A percentile compares a stretch with the other conserved stretches of the same genome.
phyloP scores from a whole-genome alignment of 2,113 vertebrate species.

The Phrynosoma blainvillii region DNA sequence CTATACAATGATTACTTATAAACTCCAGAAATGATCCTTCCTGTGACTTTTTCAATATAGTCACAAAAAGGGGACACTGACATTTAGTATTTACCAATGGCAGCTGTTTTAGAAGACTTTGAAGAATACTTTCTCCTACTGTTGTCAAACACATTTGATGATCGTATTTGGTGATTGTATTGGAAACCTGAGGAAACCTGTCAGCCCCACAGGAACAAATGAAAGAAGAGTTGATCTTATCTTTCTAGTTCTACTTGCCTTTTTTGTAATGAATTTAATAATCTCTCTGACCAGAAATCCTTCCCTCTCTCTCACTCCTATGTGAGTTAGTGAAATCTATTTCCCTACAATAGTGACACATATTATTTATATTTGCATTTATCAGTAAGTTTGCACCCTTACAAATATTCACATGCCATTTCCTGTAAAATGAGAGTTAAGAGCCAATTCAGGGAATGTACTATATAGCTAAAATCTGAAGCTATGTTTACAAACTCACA shows the following conservation, averaged over 20 bases:
- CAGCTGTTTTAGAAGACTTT: not conserved
- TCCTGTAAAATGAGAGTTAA: constrained; percentile 52
- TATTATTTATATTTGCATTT: constrained; percentile 54
- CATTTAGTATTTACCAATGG: constrained; percentile 2
- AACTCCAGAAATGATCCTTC: not conserved
- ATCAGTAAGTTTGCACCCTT: constrained; percentile 35
- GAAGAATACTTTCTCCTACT: constrained; percentile 1
- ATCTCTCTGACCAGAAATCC: not conserved
- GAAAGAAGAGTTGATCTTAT: constrained; percentile 20
- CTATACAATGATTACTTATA: not conserved
- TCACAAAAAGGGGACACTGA: not conserved
- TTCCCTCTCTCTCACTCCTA: not conserved
- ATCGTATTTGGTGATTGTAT: constrained; percentile 13
- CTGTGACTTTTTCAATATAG: not conserved
- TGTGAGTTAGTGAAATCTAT: not conserved
- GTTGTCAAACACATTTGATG: not conserved
- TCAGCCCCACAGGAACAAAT: constrained; percentile 11
- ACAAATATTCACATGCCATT: constrained; percentile 44
- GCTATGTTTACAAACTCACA: not conserved
- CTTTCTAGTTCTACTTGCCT: not conserved
- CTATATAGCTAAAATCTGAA: not conserved
- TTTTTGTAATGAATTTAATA: not conserved
- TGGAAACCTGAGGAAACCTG: not conserved
- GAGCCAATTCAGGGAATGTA: constrained; percentile 14
- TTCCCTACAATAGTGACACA: constrained; percentile 40